These are phyloP conservation scores for Pipa parva DNA, from an alignment of 2,113 vertebrate species.

Conservation along the genomic window DNA sequence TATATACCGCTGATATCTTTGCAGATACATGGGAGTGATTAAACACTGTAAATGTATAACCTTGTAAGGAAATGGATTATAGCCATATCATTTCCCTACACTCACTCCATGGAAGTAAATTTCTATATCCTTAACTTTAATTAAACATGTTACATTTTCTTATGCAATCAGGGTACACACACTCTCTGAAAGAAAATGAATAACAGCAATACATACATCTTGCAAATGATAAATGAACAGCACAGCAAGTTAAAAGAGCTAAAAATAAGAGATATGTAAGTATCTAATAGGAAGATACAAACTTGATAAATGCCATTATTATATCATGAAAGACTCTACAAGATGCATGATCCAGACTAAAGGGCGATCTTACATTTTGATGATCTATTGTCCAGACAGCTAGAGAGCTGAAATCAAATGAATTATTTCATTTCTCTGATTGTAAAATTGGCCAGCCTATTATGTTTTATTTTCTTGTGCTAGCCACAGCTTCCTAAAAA, in stretches of 20 bases:
- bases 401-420: slow-evolving; percentile 50
- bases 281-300: slow-evolving; percentile 38
- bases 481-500: slow-evolving; percentile 46
- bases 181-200: too few relatives aligned
- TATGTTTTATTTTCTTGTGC: slow-evolving; percentile 50
- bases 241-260: not conserved
- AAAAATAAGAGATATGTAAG: not conserved
- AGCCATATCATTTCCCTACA: too few relatives aligned
- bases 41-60: too few relatives aligned
- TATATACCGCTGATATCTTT: too few relatives aligned
- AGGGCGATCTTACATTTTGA: slow-evolving; percentile 30
- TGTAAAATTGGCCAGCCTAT: slow-evolving; percentile 49
- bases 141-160: too few relatives aligned
- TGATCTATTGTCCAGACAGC: slow-evolving; percentile 50
- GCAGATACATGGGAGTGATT: too few relatives aligned
- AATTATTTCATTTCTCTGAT: slow-evolving; percentile 46
- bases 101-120: too few relatives aligned
- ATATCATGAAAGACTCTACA: slow-evolving; percentile 37
- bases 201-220: not conserved
- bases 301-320: slow-evolving; percentile 21
- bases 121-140: too few relatives aligned
- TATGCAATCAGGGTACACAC: too few relatives aligned
- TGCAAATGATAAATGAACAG: not conserved
- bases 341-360: slow-evolving; percentile 47
- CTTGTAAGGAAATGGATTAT: too few relatives aligned